Base-by-base conservation (phyloP, 2,113 vertebrate genomes). In the Bubalus kerabau region DNA sequence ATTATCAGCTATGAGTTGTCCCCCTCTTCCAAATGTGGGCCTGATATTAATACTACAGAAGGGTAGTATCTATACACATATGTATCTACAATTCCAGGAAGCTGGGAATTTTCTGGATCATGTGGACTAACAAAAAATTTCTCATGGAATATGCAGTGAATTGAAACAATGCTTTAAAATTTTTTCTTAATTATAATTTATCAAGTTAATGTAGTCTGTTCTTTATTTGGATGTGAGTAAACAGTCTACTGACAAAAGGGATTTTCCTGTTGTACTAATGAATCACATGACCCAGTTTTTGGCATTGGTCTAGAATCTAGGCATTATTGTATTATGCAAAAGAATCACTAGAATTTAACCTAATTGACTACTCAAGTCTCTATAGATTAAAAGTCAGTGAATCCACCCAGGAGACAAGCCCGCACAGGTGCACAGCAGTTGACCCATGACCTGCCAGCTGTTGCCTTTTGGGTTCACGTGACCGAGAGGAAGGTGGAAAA, bases 141-240 rank as follows among this genome's bases (percentile, higher is more conserved):
- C 74, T 64, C 32, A 16, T 67, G 43, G n/a, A 76, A 59, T 32
- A 92, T 40, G 67, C 26, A 81, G 40, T 6, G 17, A 94, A 86
- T 13, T 56, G 36, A 95, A 87, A 10, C 56, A 90, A 57, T 76
- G 43, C 50, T 92, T 88, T 91, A 17, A 46, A 97, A 32, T 4
- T 50, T 78, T 95, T 87, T 91, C n/a, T 92, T 59, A 21, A 87
- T 81, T 71, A 90, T 60, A 71, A 96, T 59, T 67, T 96, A 46
- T 94, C 13, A 50, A 76, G 14, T 57, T 57, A 67, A 62, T 88
- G 95, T 96, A 43, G 7, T 95, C n/a, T 90, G 17, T 87, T 90
- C 19, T 93, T 97, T 83, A 7, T 84, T 94, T 91, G 36, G 50
- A 80, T 85, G 3, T 94, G 32, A 80, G 11, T 60, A 60, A 82